phyloP scores from a whole-genome alignment of 1,140 invertebrate species.

The Dufourea novaeangliae region DNA sequence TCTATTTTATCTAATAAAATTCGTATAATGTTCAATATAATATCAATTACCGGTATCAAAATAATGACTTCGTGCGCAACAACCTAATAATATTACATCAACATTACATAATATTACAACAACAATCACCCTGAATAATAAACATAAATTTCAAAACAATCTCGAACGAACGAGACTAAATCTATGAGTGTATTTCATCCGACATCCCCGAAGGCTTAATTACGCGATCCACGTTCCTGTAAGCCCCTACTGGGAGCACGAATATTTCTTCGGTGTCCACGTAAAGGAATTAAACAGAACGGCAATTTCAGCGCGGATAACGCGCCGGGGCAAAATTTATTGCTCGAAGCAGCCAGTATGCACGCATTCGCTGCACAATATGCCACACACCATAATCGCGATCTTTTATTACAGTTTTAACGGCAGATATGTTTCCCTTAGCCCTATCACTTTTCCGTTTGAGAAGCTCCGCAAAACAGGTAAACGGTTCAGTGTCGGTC shows the following conservation, averaged over 20 bases:
- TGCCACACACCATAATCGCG: constrained; percentile 1
- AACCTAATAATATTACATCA: too few relatives aligned
- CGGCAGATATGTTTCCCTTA: not conserved
- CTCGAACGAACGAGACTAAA: not conserved
- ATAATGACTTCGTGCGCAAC: too few relatives aligned
- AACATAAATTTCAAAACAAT: too few relatives aligned
- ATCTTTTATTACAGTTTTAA: constrained; percentile 40
- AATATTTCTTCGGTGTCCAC: not conserved
- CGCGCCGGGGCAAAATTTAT: constrained; percentile 16
- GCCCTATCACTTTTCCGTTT: constrained; percentile 30
- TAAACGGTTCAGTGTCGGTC: constrained; percentile 1
- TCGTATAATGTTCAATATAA: too few relatives aligned
- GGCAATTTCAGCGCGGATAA: constrained; percentile 15
- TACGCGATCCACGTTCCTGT: not conserved
- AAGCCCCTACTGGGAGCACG: not conserved
- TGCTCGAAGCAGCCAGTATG: not conserved
- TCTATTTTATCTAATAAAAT: too few relatives aligned
- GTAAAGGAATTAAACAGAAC: constrained; percentile 16
- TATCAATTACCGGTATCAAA: too few relatives aligned
- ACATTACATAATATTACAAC: too few relatives aligned
- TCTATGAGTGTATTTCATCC: not conserved
- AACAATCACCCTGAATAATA: too few relatives aligned
- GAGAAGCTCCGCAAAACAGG: constrained; percentile 27
- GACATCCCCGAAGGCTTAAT: not conserved
- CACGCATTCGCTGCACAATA: constrained; percentile 10